A percentile compares a stretch with the other conserved stretches of the same genome.
Conservation (phyloP, 2,113 vertebrate genomes). For the Saguinus imperator region DNA sequence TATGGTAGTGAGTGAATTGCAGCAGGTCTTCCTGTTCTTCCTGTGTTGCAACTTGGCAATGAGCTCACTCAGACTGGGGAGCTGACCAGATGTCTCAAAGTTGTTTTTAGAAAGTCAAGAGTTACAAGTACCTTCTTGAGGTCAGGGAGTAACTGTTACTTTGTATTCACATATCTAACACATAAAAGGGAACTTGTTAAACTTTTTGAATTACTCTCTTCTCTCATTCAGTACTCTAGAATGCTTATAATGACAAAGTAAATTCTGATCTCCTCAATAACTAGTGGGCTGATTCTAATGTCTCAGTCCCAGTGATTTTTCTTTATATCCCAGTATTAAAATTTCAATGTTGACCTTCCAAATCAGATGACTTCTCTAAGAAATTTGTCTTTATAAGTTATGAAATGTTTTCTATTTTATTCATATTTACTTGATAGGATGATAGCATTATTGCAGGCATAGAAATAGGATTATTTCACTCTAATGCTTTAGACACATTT, state of each 20-base stretch:
- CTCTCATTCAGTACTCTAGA: conserved; percentile 16
- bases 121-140: not conserved
- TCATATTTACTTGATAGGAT: not conserved
- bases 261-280: conserved; percentile 7
- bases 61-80: not conserved
- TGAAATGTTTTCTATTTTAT: not conserved
- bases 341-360: not conserved
- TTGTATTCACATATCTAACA: not conserved
- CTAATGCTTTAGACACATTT: not conserved
- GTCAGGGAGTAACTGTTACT: not conserved
- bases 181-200: not conserved
- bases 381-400: not conserved
- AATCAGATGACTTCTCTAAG: not conserved
- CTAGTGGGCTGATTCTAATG: conserved; percentile 4
- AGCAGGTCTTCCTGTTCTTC: not conserved
- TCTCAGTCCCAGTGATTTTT: not conserved
- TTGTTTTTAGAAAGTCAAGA: conserved; percentile 32
- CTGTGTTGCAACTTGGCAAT: not conserved
- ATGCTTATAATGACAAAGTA: conserved; percentile 29
- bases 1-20: not conserved
- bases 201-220: not conserved
- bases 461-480: not conserved
- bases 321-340: conserved; percentile 28
- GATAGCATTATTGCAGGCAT: not conserved
- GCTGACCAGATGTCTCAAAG: not conserved